phyloP scores from a whole-genome alignment of 2,113 vertebrate genomes.

The Charadrius vociferus region DNA sequence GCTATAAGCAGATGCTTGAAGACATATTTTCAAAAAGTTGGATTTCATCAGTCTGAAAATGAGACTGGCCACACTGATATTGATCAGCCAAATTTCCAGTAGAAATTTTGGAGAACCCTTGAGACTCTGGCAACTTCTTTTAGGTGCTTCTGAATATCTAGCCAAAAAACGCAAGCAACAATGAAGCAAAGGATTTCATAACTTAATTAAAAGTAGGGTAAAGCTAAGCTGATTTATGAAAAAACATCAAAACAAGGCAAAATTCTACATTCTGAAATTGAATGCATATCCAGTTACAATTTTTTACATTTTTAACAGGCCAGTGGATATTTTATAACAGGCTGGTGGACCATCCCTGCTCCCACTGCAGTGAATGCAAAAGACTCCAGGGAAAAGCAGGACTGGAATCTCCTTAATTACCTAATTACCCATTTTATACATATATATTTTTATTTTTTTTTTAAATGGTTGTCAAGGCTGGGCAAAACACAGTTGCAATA shows the following conservation, averaged over 20 bases:
- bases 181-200: neutral
- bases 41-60: neutral
- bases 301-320: neutral
- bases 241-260: neutral
- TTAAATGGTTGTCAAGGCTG: neutral
- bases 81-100: neutral
- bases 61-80: neutral
- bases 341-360: neutral
- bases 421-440: neutral
- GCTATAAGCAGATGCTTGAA: neutral
- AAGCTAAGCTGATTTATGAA: neutral
- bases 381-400: neutral
- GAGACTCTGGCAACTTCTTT: neutral
- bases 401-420: neutral
- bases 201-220: neutral
- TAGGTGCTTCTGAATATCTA: neutral
- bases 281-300: neutral
- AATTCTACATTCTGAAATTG: neutral
- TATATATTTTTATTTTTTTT: neutral
- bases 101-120: neutral
- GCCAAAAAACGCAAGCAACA: neutral
- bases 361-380: neutral
- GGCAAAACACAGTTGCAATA: neutral
- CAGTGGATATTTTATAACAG: neutral
- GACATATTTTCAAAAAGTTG: neutral